These are phyloP conservation scores for Ophraella communa DNA, from an alignment of 2,888 invertebrate genomes.

Conservation along the genomic window DNA sequence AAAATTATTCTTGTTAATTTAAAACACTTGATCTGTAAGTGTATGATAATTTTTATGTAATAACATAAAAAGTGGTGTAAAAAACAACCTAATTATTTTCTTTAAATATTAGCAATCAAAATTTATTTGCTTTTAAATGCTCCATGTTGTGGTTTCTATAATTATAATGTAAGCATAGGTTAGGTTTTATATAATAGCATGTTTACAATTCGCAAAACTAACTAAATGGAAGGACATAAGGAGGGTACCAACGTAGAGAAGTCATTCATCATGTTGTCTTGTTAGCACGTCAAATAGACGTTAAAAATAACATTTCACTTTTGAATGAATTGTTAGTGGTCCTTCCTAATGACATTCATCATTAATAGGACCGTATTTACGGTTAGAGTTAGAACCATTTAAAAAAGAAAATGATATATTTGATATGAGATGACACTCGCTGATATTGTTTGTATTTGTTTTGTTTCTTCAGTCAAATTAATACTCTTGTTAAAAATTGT, in stretches of 20 bases:
- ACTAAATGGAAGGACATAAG: slow-evolving; percentile 16
- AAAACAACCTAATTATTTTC: no score
- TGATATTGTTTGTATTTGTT: slow-evolving; percentile 37
- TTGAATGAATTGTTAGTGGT: slow-evolving; percentile 36
- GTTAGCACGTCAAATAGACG: slow-evolving; percentile 42
- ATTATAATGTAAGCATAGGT: no score
- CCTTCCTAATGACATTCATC: slow-evolving; percentile 41
- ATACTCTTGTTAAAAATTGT: slow-evolving; percentile 13
- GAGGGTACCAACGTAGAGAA: slow-evolving; percentile 22
- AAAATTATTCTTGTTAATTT: no score
- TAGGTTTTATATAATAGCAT: background rate
- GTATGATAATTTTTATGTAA: no score
- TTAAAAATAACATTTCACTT: slow-evolving; percentile 41
- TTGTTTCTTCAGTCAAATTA: slow-evolving; percentile 32
- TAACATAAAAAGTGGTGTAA: no score
- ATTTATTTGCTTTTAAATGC: no score
- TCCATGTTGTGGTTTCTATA: no score
- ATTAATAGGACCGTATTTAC: slow-evolving; percentile 39
- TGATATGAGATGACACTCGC: slow-evolving; percentile 39
- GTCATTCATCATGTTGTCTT: slow-evolving; percentile 44
- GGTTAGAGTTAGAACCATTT: slow-evolving; percentile 25
- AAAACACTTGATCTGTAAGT: no score
- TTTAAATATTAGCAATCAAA: no score
- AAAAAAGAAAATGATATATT: slow-evolving; percentile 41
- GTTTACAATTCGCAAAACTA: slow-evolving; percentile 8